These are phyloP conservation scores for Malurus cyaneus DNA, from an alignment of 2,113 vertebrate species.

Conservation along the genomic window DNA sequence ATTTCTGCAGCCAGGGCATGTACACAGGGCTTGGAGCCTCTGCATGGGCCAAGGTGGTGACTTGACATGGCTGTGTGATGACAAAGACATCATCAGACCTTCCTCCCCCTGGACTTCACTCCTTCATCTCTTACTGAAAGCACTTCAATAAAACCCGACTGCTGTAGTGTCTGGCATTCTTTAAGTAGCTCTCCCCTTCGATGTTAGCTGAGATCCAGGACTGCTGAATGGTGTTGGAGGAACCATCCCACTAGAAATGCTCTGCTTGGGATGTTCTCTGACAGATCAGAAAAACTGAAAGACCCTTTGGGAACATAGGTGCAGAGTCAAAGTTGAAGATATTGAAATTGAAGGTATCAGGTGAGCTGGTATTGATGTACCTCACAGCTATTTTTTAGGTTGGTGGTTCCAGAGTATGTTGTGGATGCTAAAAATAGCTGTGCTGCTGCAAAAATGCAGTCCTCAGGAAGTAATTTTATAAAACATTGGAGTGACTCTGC, in stretches of 20 bases:
- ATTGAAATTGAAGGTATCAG: background rate
- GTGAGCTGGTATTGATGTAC: background rate
- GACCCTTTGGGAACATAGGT: background rate
- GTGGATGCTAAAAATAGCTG: background rate
- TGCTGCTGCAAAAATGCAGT: background rate
- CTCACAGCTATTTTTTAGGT: background rate
- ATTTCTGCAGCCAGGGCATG: background rate
- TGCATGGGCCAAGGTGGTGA: accelerated
- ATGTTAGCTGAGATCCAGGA: background rate
- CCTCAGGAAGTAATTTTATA: background rate
- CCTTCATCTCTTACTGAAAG: background rate
- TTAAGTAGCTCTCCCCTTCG: background rate
- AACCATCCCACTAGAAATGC: background rate
- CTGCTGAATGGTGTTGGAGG: background rate
- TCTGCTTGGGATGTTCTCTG: background rate
- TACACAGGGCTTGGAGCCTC: background rate
- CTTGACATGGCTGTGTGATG: background rate
- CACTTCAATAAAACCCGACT: background rate
- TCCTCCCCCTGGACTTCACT: background rate
- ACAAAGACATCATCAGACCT: background rate
- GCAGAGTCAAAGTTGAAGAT: background rate
- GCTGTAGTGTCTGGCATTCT: background rate
- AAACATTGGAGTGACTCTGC: background rate
- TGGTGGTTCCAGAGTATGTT: background rate
- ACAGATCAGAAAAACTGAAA: background rate